Evolutionary conservation across 2,113 vertebrate genomes (phyloP), one percentile per base, ranked within the genome.

Genomic region (Oncorhynchus kisutch): DNA sequence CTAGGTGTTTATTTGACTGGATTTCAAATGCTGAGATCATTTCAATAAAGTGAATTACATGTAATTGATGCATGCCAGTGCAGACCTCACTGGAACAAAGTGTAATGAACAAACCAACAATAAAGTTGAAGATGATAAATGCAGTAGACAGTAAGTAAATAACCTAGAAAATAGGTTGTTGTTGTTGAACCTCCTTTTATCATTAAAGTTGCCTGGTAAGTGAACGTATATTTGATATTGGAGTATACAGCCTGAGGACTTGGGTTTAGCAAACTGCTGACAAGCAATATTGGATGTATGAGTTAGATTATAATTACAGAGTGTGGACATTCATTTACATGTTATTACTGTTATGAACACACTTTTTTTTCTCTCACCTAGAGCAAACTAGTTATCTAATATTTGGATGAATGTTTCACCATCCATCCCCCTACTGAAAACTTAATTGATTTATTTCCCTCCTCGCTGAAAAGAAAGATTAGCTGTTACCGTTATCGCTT

Each of bases 381-480:
- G 71, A 72, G 22, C 1, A 2, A 59, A 77, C 74, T 75, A 72
- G 81, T 87, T 79, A 86, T 83, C 80, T 85, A 27, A 39, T 25
- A 70, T 78, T 81, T 45, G 11, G 69, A 86, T 86, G 81, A 91
- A 83, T 86, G 76, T 83, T 84, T 79, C 66, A 71, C 70, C 76
- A 81, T 79, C 74, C 79, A 73, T 84, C 80, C 8, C 77, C 80
- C n/a, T 14, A 76, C 29, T 0, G 12, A 34, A 27, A 13, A 57
- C 16, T 4, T 57, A 6, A 13, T 22, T 62, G 6, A 54, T 54
- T 62, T 1, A 62, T 22, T 9, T 62, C 18, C 59, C 18, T 24
- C 7, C 8, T 22, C 5, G 7, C n/a, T 62, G 59, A 62, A 62
- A 62, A 22, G 51, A 18, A 54, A 54, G 51, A 54, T 54, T 14